Percentiles rank a stretch among this genome's conserved stretches.
Conservation (phyloP, 2,888 invertebrate species). For the Ellobium chinense region DNA sequence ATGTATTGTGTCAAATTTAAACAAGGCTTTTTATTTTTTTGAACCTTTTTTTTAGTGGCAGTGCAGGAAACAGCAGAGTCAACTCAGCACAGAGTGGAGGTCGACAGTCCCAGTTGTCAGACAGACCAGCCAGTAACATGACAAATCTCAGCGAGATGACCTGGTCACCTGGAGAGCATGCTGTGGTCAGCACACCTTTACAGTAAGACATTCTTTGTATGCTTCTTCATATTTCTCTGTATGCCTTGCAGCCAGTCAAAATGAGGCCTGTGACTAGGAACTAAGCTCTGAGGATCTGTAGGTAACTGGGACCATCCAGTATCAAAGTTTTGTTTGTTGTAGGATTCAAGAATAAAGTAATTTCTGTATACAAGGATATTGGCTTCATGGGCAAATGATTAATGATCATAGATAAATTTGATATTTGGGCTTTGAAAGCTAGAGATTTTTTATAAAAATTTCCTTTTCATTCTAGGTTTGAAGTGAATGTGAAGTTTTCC, state of each 20-base stretch:
- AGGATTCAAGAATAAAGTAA: too few relatives aligned
- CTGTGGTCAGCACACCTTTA: slow-evolving; percentile 64
- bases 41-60: not conserved
- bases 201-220: slow-evolving; percentile 75
- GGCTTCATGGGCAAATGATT: too few relatives aligned
- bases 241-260: too few relatives aligned
- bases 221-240: too few relatives aligned
- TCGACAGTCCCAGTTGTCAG: slow-evolving; percentile 55
- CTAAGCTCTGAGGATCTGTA: too few relatives aligned
- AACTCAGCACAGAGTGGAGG: slow-evolving; percentile 46
- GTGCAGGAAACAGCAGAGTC: slow-evolving; percentile 52
- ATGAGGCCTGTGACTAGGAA: too few relatives aligned
- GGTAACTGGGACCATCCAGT: too few relatives aligned
- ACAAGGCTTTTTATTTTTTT: slow-evolving; percentile 3
- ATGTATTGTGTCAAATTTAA: not conserved
- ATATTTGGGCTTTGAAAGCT: too few relatives aligned
- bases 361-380: too few relatives aligned
- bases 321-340: too few relatives aligned
- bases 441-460: too few relatives aligned
- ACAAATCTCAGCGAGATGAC: slow-evolving; percentile 74
- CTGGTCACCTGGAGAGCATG: slow-evolving; percentile 70
- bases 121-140: slow-evolving; percentile 68
- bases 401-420: not conserved
- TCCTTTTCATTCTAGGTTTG: slow-evolving; percentile 67
- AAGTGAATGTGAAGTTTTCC: slow-evolving; percentile 75